Percentiles rank a stretch among this genome's conserved stretches.
phyloP scores from a whole-genome alignment of 2,888 invertebrate species.

The Mystacides longicornis region DNA sequence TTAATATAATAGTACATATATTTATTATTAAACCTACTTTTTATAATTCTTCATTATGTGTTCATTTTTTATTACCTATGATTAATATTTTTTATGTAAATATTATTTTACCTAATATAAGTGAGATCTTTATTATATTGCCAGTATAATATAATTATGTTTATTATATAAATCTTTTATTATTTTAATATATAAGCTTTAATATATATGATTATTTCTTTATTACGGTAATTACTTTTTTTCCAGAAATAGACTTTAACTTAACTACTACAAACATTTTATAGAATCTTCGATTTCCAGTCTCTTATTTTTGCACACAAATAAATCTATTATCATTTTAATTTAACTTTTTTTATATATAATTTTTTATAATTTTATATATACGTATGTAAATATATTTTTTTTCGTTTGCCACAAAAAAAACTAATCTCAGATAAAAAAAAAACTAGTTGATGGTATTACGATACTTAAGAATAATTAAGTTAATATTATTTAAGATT shows the following conservation, averaged over 20 bases:
- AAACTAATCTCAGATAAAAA: conserved; percentile 15
- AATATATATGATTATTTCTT: not conserved
- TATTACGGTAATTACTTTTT: too few relatives aligned
- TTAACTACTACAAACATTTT: too few relatives aligned
- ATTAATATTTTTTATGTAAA: not conserved
- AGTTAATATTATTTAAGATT: too few relatives aligned
- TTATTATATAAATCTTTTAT: not conserved
- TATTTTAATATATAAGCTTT: not conserved
- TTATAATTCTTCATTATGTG: not conserved
- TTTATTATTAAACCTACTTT: not conserved
- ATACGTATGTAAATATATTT: not conserved
- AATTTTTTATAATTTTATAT: not conserved
- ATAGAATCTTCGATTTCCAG: too few relatives aligned
- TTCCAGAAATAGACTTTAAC: too few relatives aligned
- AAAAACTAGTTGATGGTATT: too few relatives aligned
- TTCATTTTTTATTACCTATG: not conserved
- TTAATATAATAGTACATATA: too few relatives aligned
- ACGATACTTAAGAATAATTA: too few relatives aligned
- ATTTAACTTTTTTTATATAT: too few relatives aligned
- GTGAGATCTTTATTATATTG: conserved; percentile 16
- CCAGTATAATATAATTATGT: conserved; percentile 17
- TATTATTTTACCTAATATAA: too few relatives aligned
- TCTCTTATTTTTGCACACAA: too few relatives aligned
- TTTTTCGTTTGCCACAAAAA: conserved; percentile 12
- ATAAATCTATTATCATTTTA: too few relatives aligned